Evolutionary conservation across 2,888 invertebrate species (phyloP), one percentile per base, ranked within the genome.

Genomic region (Synergus itoensis): DNA sequence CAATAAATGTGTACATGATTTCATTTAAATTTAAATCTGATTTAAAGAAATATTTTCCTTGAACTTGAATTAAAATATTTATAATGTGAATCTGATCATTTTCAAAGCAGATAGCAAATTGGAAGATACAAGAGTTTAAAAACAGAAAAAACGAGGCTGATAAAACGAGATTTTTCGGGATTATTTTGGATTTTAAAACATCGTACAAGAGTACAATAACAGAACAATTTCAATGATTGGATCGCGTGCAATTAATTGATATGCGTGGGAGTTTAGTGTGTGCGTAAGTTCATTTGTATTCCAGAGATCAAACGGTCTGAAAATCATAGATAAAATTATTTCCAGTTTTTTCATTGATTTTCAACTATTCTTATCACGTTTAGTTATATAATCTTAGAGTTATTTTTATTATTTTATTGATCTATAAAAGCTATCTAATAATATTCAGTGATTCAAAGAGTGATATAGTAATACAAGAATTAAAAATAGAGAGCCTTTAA

Each of bases 181-280:
- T 43, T 67, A 18, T 43, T 21, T 41, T 45, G 43, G 11, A 65
- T 65, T 41, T 65, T 43, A 65, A 41, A 18, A 65, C n/a, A 36
- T 64, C 40, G 40, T 18, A 40, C 9, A 65, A 65, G 65, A 41
- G 41, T 18, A 67, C 67, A 48, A 53, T 36, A 69, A 69, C 28
- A 69, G 21, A 69, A 48, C 48, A 36, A 69, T 53, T 21, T 16
- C 69, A 69, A 36, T 69, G 48, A 69, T 36, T 69, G 4, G 48
- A 48, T 53, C 9, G 69, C 21, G 28, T 69, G 69, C 36, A 48
- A 69, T 53, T 45, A 69, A 36, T 45, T 69, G 28, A 53, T 48
- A 36, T 69, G 69, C 36, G 45, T 69, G 16, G 8, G 21, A 43
- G 69, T 40, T 69, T 4, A 48, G 16, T 43, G 67, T 67, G 14